Conservation (phyloP, 2,113 vertebrate species). For the Nerophis ophidion region DNA sequence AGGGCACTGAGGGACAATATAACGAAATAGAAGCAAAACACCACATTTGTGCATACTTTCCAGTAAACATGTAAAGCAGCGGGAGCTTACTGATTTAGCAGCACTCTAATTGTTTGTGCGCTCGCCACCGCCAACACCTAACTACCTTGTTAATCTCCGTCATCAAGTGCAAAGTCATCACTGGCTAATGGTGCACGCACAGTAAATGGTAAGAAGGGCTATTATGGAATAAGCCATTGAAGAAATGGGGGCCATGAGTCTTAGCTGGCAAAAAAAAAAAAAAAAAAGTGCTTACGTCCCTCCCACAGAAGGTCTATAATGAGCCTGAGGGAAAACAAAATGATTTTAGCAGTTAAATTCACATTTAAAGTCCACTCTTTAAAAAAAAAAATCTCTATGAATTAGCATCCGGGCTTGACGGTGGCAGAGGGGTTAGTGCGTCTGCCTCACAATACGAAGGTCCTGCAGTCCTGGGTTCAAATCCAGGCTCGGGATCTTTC, state of each 20-base stretch:
- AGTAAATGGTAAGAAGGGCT: constrained; percentile 21
- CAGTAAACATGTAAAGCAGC: too few relatives aligned
- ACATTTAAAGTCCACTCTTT: not conserved
- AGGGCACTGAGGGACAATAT: too few relatives aligned
- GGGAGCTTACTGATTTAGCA: not conserved
- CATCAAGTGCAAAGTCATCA: constrained; percentile 42
- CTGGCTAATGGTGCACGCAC: constrained; percentile 36
- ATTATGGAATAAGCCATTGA: constrained; percentile 27
- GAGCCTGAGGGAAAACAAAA: not conserved
- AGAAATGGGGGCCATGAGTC: constrained; percentile 28
- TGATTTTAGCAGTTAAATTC: not conserved
- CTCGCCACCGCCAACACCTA: constrained; percentile 12
- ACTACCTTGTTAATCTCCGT: constrained; percentile 31
- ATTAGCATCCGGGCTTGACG: too few relatives aligned
- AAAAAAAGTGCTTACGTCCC: not conserved
- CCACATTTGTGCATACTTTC: too few relatives aligned
- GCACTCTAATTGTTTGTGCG: constrained; percentile 1
- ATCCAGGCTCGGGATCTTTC: too few relatives aligned
- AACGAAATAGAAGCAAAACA: too few relatives aligned
- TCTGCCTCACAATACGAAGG: too few relatives aligned
- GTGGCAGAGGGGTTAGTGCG: too few relatives aligned
- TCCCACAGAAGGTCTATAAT: not conserved
- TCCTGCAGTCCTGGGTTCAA: too few relatives aligned
- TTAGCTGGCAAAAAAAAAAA: not conserved
- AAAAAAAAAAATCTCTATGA: too few relatives aligned